Conservation (phyloP, 2,113 vertebrate genomes). For the Pseudorasbora parva region DNA sequence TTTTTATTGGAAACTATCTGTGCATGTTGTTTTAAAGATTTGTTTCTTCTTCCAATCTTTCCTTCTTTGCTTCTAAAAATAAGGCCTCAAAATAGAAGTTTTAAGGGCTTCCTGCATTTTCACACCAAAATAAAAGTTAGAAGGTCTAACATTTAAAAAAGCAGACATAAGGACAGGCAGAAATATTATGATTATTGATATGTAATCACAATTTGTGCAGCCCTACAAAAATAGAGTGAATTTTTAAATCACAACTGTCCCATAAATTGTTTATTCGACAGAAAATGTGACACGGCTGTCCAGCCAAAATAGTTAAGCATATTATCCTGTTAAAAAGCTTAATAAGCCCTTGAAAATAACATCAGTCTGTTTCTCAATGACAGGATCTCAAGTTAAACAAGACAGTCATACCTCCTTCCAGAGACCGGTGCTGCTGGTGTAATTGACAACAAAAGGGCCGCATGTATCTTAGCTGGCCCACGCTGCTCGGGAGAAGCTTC, state of each 20-base stretch:
- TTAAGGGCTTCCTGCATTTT: too few species aligned
- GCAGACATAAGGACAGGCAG: too few species aligned
- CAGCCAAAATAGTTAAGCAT: background rate
- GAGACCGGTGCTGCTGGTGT: constrained; percentile 17
- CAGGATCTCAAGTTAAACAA: constrained; percentile 8
- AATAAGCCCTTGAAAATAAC: background rate
- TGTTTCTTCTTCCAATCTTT: too few species aligned
- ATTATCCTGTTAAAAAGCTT: background rate
- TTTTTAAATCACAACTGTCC: background rate
- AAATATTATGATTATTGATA: background rate
- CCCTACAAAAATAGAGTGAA: background rate
- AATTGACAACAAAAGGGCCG: constrained; percentile 38
- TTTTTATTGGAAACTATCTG: too few species aligned
- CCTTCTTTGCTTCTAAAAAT: too few species aligned
- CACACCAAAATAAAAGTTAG: too few species aligned
- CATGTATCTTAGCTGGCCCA: constrained; percentile 30
- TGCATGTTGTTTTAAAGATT: too few species aligned
- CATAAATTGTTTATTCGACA: background rate
- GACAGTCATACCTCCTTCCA: background rate
- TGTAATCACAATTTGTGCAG: background rate
- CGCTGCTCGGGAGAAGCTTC: constrained; percentile 20
- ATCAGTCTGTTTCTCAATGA: background rate
- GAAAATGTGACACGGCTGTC: background rate
- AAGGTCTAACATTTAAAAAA: too few species aligned
- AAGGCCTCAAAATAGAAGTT: too few species aligned